Base-by-base conservation (phyloP, 2,113 vertebrate genomes). In the Campylorhamphus procurvoides region DNA sequence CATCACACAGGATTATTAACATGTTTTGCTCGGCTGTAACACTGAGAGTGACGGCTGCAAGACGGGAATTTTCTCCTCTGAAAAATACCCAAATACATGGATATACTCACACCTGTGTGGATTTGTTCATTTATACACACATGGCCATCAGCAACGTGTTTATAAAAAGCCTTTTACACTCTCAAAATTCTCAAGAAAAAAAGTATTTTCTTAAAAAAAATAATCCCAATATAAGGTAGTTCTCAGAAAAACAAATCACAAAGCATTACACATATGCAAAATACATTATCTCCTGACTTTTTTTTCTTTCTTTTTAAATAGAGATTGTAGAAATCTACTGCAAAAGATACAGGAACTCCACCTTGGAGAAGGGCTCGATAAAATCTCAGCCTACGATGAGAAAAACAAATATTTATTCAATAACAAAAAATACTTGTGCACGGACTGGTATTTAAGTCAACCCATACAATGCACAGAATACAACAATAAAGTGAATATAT, bases 101-200 rank as follows among this genome's bases (percentile, higher is more conserved):
- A 29, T 6, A 37, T 6, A 3, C 52, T 37, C 66, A n/a, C 22
- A 58, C 13, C 35, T 67, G n/a, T 1, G 10, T 14, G 25, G 2
- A 10, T n/a, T 40, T 37, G 18, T 11, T 50, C 49, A 29, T 22
- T 49, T 23, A 6, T 4, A 49, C 18, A 28, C 18, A 10, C 0
- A 0, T 44, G 29, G 27, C 33, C 62, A 16, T 27, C 50, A 1
- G 2, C 20, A 73, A 28, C 10, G 10, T 0, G 1, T 18, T 58
- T 23, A n/a, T 6, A 47, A 69, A 50, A 11, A 68, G 28, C 46
- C 37, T 68, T 31, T 68, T 12, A 49, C 12, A 7, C 15, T 20
- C 39, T 10, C 14, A 13, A 46, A 76, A 79, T 37, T 53, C 22
- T 37, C 28, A 78, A 35, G 22, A 33, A 79, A 44, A 72, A 28